phyloP scores from a whole-genome alignment of 2,797 vertebrate genomes.

The Luscinia megarhynchos region DNA sequence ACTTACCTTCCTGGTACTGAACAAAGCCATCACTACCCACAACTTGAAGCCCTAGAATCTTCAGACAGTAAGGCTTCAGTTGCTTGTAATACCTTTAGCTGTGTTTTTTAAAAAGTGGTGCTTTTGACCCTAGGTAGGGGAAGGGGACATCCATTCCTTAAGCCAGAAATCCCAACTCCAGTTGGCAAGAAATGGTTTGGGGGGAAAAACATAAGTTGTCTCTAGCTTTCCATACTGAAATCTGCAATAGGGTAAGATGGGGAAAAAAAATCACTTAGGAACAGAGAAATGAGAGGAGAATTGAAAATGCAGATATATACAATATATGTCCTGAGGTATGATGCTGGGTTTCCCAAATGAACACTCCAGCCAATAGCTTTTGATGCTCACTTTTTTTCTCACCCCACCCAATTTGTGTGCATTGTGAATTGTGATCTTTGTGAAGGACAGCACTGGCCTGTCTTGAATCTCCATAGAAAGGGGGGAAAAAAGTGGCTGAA shows the following conservation, averaged over 20 bases:
- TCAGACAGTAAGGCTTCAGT: neutral
- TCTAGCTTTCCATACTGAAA: neutral
- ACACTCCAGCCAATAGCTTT: neutral
- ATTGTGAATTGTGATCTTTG: neutral
- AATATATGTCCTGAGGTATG: neutral
- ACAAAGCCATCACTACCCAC: neutral
- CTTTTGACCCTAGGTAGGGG: accelerated
- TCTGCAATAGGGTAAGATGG: neutral
- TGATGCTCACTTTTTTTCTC: neutral
- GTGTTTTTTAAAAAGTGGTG: neutral
- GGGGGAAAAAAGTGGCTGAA: neutral
- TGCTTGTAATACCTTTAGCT: neutral
- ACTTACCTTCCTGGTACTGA: neutral
- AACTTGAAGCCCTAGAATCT: neutral
- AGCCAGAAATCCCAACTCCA: neutral
- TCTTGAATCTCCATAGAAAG: neutral
- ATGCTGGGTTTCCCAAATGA: neutral
- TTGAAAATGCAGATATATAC: neutral
- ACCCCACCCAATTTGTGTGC: accelerated
- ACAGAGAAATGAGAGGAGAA: neutral
- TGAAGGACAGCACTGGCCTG: neutral
- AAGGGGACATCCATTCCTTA: neutral
- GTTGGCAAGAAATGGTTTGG: neutral
- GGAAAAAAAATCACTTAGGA: neutral
- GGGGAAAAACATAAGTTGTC: neutral